Evolutionary conservation across 2,888 invertebrate genomes (phyloP).

Genomic region (Troilus luridus): DNA sequence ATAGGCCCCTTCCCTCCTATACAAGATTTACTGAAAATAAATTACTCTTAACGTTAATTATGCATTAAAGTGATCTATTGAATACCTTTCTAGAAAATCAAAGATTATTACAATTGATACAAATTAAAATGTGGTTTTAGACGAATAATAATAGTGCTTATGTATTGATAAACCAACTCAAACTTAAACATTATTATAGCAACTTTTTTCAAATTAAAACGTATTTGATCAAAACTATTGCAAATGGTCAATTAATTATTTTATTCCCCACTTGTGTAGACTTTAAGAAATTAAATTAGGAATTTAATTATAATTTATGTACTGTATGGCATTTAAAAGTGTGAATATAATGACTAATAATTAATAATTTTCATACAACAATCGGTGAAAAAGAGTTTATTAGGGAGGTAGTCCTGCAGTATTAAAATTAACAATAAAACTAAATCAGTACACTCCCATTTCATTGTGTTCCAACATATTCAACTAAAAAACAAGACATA

Average conservation of each 20-base stretch:
- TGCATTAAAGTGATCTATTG: too few relatives aligned
- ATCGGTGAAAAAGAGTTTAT: neutral
- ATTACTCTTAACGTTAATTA: too few relatives aligned
- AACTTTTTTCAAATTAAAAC: too few relatives aligned
- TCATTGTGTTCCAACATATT: constrained; percentile 1
- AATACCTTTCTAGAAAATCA: too few relatives aligned
- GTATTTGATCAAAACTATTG: too few relatives aligned
- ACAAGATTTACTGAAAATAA: too few relatives aligned
- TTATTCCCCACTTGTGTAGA: neutral
- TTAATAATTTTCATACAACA: neutral
- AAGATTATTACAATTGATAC: too few relatives aligned
- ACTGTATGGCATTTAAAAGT: neutral
- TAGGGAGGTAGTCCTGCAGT: neutral
- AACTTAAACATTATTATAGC: too few relatives aligned
- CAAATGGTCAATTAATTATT: neutral
- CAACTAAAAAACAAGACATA: neutral
- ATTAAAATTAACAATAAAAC: constrained; percentile 17
- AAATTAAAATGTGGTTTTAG: too few relatives aligned
- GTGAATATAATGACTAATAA: neutral
- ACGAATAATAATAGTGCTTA: too few relatives aligned
- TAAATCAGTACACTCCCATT: constrained; percentile 20
- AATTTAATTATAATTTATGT: neutral
- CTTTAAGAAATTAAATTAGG: neutral
- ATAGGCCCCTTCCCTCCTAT: too few relatives aligned
- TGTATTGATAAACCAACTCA: too few relatives aligned